These are phyloP conservation scores for Blera fallax DNA, from an alignment of 2,888 invertebrate genomes.

Conservation along the genomic window DNA sequence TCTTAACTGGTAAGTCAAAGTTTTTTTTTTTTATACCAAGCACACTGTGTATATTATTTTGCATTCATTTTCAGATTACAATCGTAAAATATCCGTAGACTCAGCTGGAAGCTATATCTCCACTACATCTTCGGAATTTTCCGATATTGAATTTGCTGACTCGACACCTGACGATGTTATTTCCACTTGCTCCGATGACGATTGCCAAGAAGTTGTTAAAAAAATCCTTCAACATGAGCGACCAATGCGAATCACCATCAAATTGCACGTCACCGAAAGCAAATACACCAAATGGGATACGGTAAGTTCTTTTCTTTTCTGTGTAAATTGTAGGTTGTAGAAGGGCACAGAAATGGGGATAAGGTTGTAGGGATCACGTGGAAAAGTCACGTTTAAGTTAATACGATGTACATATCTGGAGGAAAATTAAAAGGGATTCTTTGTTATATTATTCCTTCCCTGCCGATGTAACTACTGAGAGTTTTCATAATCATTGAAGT, in stretches of 20 bases:
- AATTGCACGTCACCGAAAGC: constrained; percentile 89
- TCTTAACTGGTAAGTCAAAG: constrained; percentile 80
- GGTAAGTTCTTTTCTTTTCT: constrained; percentile 81
- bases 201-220: constrained; percentile 83
- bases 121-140: constrained; percentile 79
- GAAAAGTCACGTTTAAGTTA: constrained; percentile 38
- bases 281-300: constrained; percentile 93
- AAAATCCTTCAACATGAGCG: constrained; percentile 88
- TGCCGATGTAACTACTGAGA: background rate
- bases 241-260: constrained; percentile 88
- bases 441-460: background rate
- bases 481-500: background rate
- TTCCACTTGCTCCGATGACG: constrained; percentile 80
- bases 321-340: background rate
- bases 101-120: constrained; percentile 80
- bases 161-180: constrained; percentile 78
- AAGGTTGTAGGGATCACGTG: constrained; percentile 3
- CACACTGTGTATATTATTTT: background rate
- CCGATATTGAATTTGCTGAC: constrained; percentile 79
- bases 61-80: constrained; percentile 76
- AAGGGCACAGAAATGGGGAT: background rate
- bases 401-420: constrained; percentile 1
- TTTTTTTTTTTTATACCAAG: background rate
- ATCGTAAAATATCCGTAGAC: constrained; percentile 81
- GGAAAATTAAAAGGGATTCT: background rate